Evolutionary conservation across 1,140 invertebrate species (phyloP).

Genomic region (Homarus americanus): DNA sequence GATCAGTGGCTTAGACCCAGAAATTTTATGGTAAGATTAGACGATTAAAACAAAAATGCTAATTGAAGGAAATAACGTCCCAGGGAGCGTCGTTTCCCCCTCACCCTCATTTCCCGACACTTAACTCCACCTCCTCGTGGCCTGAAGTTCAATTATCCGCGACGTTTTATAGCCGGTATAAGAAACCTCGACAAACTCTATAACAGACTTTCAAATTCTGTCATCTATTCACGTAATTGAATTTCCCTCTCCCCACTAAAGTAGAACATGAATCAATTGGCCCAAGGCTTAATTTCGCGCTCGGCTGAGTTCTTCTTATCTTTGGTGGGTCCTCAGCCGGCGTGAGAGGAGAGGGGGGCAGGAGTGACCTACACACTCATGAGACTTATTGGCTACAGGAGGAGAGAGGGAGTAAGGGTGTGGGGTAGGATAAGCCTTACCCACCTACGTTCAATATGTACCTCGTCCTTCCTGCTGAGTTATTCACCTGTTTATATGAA

Average conservation of each 20-base stretch:
- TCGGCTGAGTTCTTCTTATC: slow-evolving; percentile 10
- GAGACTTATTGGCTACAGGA: not conserved
- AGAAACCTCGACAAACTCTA: not conserved
- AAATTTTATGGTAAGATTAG: no score
- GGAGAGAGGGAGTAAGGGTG: not conserved
- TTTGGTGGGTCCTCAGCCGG: not conserved
- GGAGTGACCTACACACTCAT: no score
- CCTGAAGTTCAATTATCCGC: not conserved
- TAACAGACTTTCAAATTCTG: not conserved
- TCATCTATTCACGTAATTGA: slow-evolving; percentile 22
- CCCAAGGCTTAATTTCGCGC: slow-evolving; percentile 11
- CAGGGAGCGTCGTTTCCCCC: no score
- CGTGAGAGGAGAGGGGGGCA: not conserved
- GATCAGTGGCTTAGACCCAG: no score
- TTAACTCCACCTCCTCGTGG: not conserved
- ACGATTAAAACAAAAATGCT: no score
- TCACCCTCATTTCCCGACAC: not conserved
- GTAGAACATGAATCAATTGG: slow-evolving; percentile 18
- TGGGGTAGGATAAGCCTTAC: no score
- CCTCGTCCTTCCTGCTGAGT: no score
- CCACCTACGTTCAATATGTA: no score
- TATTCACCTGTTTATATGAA: no score
- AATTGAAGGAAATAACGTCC: no score
- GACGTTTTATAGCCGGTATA: not conserved
- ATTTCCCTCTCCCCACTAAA: not conserved